These are phyloP conservation scores for Polyergus mexicanus DNA, from an alignment of 1,140 invertebrate genomes.

Conservation along the genomic window DNA sequence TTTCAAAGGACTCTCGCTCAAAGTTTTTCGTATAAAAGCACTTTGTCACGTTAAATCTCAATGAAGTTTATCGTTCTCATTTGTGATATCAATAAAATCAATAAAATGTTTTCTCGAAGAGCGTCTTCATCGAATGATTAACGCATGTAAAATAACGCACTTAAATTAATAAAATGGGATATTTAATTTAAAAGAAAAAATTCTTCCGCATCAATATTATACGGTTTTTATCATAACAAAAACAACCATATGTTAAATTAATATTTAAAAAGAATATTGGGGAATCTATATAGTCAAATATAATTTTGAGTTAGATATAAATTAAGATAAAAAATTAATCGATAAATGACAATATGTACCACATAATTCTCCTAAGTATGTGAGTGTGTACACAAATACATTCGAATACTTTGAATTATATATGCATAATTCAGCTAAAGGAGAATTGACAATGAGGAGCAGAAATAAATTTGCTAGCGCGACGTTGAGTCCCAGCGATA, in stretches of 20 bases:
- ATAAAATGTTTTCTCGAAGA: not conserved
- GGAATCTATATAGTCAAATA: not conserved
- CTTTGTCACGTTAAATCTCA: not conserved
- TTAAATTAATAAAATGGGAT: not conserved
- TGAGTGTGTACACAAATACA: no score
- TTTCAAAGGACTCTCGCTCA: not conserved
- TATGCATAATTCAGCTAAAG: no score
- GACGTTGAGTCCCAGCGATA: not conserved
- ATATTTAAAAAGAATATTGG: not conserved
- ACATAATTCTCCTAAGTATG: not conserved
- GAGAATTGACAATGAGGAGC: not conserved
- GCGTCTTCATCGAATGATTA: constrained; percentile 11
- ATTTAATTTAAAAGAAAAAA: not conserved
- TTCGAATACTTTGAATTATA: constrained; percentile 9
- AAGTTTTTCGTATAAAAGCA: constrained; percentile 1
- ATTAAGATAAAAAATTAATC: not conserved
- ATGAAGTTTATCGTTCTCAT: constrained; percentile 10
- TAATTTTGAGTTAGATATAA: constrained; percentile 7
- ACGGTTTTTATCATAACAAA: no score
- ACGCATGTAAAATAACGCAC: not conserved
- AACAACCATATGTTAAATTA: not conserved
- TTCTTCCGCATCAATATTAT: not conserved
- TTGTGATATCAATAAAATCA: not conserved
- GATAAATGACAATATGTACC: not conserved
- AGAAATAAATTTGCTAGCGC: constrained; percentile 40